Percentiles rank a stretch among this genome's conserved stretches.
These are phyloP conservation scores for Pelvicachromis taeniatus DNA, from an alignment of 2,113 vertebrate species.

Conservation along the genomic window DNA sequence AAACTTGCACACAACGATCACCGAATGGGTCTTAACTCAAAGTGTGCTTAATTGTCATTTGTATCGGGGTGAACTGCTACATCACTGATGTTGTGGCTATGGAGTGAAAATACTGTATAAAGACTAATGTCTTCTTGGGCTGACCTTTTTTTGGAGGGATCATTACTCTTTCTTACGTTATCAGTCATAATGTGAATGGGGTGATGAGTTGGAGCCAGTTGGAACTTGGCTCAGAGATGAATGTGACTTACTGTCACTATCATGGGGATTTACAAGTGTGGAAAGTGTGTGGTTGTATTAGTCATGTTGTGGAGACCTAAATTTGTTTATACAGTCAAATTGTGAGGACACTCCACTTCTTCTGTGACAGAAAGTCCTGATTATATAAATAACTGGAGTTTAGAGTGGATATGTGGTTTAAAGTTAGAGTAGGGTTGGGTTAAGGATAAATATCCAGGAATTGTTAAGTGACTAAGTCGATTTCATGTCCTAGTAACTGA, in stretches of 20 bases:
- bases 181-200: neutral
- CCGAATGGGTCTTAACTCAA: neutral
- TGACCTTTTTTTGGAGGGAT: neutral
- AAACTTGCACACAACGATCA: neutral
- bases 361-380: neutral
- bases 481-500: neutral
- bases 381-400: neutral
- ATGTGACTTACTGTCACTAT: slow-evolving; percentile 22
- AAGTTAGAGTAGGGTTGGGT: neutral
- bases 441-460: neutral
- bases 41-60: neutral
- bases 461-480: neutral
- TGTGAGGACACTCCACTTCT: neutral
- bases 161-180: neutral
- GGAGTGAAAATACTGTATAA: neutral
- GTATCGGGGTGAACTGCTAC: neutral
- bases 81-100: neutral
- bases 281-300: neutral
- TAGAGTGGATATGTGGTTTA: neutral
- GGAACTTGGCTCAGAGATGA: neutral
- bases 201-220: neutral
- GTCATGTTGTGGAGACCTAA: neutral
- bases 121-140: neutral
- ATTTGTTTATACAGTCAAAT: neutral
- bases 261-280: neutral